phyloP scores from a whole-genome alignment of 2,888 invertebrate genomes.

The Plutella xylostella region DNA sequence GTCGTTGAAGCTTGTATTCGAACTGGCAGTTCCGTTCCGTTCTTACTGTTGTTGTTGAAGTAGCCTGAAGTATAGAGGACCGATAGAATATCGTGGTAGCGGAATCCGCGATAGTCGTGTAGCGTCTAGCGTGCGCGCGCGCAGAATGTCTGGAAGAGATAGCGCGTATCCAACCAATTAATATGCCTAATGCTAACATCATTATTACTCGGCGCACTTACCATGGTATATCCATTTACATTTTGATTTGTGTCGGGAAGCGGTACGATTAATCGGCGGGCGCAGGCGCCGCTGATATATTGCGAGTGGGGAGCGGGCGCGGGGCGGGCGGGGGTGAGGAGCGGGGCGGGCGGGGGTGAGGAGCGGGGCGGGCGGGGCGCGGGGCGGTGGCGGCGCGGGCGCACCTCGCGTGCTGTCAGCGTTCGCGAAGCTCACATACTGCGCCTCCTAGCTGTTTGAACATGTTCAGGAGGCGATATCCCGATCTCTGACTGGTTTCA shows the following conservation, averaged over 20 bases:
- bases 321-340: background rate
- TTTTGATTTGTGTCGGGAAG: conserved; percentile 66
- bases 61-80: no score
- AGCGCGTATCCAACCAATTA: conserved; percentile 63
- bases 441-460: no score
- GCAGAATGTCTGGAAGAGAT: conserved; percentile 35
- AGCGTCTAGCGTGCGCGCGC: conserved; percentile 31
- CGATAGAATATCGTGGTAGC: no score
- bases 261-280: conserved; percentile 60
- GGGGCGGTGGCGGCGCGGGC: background rate
- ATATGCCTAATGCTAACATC: conserved; percentile 71
- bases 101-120: no score
- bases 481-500: no score
- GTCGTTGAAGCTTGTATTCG: no score
- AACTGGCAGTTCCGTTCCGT: no score
- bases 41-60: no score
- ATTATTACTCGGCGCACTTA: conserved; percentile 68
- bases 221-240: conserved; percentile 69
- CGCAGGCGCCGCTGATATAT: conserved; percentile 57
- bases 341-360: background rate
- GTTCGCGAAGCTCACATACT: no score
- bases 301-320: conserved; percentile 3
- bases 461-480: no score
- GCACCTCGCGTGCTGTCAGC: background rate
- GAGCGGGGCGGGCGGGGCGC: background rate